Conservation (phyloP, 2,888 invertebrate genomes). For the Lucinisca nassula region DNA sequence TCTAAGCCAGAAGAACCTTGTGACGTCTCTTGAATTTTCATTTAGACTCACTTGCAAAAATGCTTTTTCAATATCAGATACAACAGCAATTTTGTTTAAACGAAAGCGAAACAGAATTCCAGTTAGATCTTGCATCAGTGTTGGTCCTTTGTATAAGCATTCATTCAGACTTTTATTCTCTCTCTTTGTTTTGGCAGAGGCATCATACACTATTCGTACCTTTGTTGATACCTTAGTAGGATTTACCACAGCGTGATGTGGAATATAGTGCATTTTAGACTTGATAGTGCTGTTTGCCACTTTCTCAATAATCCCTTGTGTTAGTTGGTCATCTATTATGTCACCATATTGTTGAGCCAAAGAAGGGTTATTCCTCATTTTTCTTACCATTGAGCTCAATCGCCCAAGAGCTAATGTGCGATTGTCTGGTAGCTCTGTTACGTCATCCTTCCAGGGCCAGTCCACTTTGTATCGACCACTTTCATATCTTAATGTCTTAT, state of each 20-base stretch:
- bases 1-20: conserved; percentile 24
- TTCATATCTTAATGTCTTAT: not conserved
- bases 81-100: conserved; percentile 8
- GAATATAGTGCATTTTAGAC: conserved; percentile 37
- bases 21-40: conserved; percentile 11
- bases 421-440: conserved; percentile 26
- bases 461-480: conserved; percentile 28
- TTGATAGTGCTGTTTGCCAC: not conserved
- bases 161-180: conserved; percentile 46
- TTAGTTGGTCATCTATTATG: conserved; percentile 36
- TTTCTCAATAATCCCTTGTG: conserved; percentile 44
- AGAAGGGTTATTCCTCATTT: conserved; percentile 23
- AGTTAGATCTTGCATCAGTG: conserved; percentile 34
- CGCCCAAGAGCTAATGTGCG: conserved; percentile 28
- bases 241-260: conserved; percentile 39
- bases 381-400: conserved; percentile 28
- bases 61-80: conserved; percentile 43
- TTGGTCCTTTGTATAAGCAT: conserved; percentile 39
- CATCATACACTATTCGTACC: conserved; percentile 28
- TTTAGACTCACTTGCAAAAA: conserved; percentile 19
- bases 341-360: conserved; percentile 18
- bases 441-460: conserved; percentile 46
- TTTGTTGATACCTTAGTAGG: conserved; percentile 22
- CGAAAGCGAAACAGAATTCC: conserved; percentile 38
- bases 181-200: conserved; percentile 26